A percentile compares a stretch with the other conserved stretches of the same genome.
These are phyloP conservation scores for Pogonocherus hispidulus DNA, from an alignment of 2,888 invertebrate genomes.

Conservation along the genomic window DNA sequence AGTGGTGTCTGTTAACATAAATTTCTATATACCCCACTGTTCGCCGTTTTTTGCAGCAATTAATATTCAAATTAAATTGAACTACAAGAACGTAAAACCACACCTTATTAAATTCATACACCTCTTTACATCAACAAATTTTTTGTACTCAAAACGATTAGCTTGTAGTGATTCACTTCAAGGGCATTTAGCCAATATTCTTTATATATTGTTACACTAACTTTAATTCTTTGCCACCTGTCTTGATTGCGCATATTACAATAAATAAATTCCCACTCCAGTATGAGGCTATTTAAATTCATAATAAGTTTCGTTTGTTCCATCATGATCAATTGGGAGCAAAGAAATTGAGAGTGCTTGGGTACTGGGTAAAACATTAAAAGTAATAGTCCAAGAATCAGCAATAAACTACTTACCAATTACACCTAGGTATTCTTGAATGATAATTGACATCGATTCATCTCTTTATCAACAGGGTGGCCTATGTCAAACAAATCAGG, in stretches of 20 bases:
- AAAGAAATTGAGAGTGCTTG: not conserved
- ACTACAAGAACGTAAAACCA: not conserved
- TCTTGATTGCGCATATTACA: not conserved
- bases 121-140: not conserved
- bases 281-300: not conserved
- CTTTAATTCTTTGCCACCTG: not conserved
- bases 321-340: not conserved
- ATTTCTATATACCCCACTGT: not conserved
- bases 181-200: not conserved
- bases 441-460: not conserved
- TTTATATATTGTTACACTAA: not conserved
- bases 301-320: not conserved
- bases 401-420: not conserved
- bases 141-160: not conserved
- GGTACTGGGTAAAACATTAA: not conserved
- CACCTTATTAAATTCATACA: not conserved
- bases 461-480: too few species aligned
- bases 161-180: not conserved
- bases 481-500: too few species aligned
- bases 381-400: constrained; percentile 4
- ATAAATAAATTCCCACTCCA: not conserved
- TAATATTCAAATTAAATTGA: not conserved
- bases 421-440: not conserved
- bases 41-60: not conserved
- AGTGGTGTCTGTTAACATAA: not conserved